Percentiles rank a stretch among this genome's conserved stretches.
phyloP scores from a whole-genome alignment of 2,113 vertebrate genomes.

The Crotalus viridis region DNA sequence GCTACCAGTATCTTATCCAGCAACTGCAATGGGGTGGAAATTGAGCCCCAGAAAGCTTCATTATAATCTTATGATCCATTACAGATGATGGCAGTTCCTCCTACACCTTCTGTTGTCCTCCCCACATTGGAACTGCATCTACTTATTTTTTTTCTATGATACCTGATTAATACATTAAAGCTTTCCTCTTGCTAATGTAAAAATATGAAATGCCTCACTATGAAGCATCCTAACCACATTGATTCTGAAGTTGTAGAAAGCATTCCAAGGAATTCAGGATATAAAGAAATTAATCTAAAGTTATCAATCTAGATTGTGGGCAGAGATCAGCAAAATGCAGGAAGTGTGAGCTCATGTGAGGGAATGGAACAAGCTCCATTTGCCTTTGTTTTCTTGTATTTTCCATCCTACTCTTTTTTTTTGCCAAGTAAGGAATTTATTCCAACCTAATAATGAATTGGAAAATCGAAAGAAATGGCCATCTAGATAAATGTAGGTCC shows the following conservation, averaged over 20 bases:
- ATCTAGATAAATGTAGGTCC: not conserved
- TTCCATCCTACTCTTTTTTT: not conserved
- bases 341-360: not conserved
- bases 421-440: not conserved
- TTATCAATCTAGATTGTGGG: not conserved
- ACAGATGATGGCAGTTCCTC: not conserved
- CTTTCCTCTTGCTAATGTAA: not conserved
- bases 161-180: not conserved
- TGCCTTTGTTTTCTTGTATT: not conserved
- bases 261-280: not conserved
- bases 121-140: not conserved
- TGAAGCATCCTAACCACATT: not conserved
- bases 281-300: not conserved
- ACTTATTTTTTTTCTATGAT: not conserved
- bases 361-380: not conserved
- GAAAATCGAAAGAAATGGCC: not conserved
- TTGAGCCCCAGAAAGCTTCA: not conserved
- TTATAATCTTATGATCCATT: not conserved
- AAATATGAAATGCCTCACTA: not conserved
- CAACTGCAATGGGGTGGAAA: not conserved
- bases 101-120: not conserved
- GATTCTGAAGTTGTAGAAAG: not conserved
- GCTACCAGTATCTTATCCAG: not conserved
- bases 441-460: not conserved
- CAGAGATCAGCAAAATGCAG: not conserved